These are phyloP conservation scores for Contarinia nasturtii DNA, from an alignment of 1,140 invertebrate genomes.

Conservation along the genomic window DNA sequence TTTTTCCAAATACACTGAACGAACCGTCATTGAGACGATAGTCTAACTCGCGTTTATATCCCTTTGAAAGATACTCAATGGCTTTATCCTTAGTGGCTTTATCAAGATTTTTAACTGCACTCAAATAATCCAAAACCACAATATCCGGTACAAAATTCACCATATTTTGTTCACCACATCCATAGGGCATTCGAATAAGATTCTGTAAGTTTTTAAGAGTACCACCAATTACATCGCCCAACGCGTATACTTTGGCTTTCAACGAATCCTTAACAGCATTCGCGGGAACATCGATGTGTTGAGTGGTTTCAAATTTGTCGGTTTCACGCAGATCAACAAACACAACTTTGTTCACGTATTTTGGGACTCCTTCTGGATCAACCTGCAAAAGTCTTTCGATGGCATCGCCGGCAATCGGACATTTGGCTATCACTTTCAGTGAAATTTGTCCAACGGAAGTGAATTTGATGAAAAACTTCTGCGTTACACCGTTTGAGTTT, in stretches of 20 bases:
- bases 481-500: slow-evolving; percentile 48
- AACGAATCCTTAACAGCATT: slow-evolving; percentile 50
- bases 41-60: slow-evolving; percentile 77
- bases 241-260: slow-evolving; percentile 47
- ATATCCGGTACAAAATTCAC: slow-evolving; percentile 77
- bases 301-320: slow-evolving; percentile 31
- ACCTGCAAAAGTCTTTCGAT: slow-evolving; percentile 50
- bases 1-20: slow-evolving; percentile 58
- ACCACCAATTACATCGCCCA: slow-evolving; percentile 58
- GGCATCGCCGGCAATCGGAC: slow-evolving; percentile 49
- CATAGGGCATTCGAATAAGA: slow-evolving; percentile 67
- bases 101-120: slow-evolving; percentile 43
- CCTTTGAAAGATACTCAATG: slow-evolving; percentile 52
- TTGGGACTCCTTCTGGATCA: slow-evolving; percentile 59
- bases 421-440: slow-evolving; percentile 52
- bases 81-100: slow-evolving; percentile 52
- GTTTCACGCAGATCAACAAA: slow-evolving; percentile 48
- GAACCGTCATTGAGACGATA: slow-evolving; percentile 74
- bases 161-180: slow-evolving; percentile 93
- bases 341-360: slow-evolving; percentile 54
- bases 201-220: slow-evolving; percentile 56
- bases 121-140: slow-evolving; percentile 41
- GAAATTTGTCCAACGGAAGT: slow-evolving; percentile 51
- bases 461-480: slow-evolving; percentile 71
- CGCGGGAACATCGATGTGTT: slow-evolving; percentile 45